phyloP scores from a whole-genome alignment of 2,113 vertebrate genomes.

The Mus spicilegus region DNA sequence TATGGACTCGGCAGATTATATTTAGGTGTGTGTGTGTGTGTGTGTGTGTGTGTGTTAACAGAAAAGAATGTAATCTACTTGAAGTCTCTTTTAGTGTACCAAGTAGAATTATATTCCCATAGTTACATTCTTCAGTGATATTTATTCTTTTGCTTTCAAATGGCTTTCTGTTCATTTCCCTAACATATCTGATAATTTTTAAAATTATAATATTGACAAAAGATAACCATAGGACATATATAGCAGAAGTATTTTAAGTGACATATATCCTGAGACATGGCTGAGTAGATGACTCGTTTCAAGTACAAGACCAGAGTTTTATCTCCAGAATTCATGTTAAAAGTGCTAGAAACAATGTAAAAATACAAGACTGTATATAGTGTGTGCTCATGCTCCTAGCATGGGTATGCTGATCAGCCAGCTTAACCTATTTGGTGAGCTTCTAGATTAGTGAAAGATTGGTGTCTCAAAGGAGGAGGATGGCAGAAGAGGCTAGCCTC shows the following conservation, averaged over 20 bases:
- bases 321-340: neutral
- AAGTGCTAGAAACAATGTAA: neutral
- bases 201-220: neutral
- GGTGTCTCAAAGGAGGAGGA: neutral
- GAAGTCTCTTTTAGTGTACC: neutral
- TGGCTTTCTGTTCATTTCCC: neutral
- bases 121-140: neutral
- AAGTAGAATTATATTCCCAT: neutral
- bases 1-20: neutral
- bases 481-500: neutral
- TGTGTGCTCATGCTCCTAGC: neutral
- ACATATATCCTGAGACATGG: neutral
- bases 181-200: neutral
- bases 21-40: neutral
- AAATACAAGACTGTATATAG: neutral
- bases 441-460: neutral
- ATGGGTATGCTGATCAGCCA: neutral
- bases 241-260: constrained; percentile 20
- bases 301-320: neutral
- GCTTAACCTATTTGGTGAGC: neutral
- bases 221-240: neutral
- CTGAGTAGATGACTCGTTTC: neutral
- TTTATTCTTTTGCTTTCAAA: constrained; percentile 32
- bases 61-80: neutral
- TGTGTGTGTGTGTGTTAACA: neutral